These are phyloP conservation scores for Stenoptilia bipunctidactyla DNA, from an alignment of 2,888 invertebrate species.

Conservation along the genomic window DNA sequence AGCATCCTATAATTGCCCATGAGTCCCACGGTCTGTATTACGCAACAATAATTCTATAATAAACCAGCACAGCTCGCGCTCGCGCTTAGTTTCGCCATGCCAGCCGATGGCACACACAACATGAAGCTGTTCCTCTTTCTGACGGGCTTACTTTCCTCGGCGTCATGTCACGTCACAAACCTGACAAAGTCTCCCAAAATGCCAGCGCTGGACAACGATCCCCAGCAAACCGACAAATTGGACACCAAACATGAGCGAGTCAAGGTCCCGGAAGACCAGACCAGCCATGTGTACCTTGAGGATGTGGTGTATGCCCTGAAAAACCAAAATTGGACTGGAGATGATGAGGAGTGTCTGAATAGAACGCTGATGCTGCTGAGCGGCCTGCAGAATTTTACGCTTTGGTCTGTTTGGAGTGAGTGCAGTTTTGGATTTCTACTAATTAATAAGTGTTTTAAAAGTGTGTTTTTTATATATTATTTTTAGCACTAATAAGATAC, in stretches of 20 bases:
- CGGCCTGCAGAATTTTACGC: slow-evolving; percentile 59
- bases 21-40: background rate
- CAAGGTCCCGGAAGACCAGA: background rate
- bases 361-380: slow-evolving; percentile 39
- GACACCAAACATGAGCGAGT: background rate
- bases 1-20: no score
- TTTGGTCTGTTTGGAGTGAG: slow-evolving; percentile 73
- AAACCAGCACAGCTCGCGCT: no score
- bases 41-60: no score
- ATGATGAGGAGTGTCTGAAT: slow-evolving; percentile 42
- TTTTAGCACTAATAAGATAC: no score
- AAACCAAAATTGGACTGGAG: slow-evolving; percentile 42
- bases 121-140: background rate
- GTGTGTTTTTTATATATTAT: no score
- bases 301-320: slow-evolving; percentile 46
- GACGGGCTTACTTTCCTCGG: background rate
- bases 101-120: background rate
- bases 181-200: slow-evolving; percentile 15
- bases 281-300: slow-evolving; percentile 38
- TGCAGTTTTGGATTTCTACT: no score
- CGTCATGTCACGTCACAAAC: slow-evolving; percentile 20
- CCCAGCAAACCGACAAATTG: slow-evolving; percentile 1
- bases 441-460: no score
- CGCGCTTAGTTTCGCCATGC: no score
- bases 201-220: background rate